phyloP scores from a whole-genome alignment of 2,888 invertebrate genomes.

The Hyppa rectilinea region DNA sequence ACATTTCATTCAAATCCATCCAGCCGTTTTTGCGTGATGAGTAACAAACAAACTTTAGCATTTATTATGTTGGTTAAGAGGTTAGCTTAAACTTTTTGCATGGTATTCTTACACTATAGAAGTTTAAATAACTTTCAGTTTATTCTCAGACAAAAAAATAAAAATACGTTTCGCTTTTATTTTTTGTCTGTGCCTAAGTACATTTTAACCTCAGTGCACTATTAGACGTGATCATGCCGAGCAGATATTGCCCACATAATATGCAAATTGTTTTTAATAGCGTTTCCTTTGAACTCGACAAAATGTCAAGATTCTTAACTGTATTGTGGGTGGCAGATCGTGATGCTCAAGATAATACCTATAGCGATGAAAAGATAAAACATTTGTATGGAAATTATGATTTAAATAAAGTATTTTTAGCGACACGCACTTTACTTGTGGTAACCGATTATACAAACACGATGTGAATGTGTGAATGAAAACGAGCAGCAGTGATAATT shows the following conservation, averaged over 20 bases:
- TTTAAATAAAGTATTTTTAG: no score
- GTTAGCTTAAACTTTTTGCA: neutral
- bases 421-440: no score
- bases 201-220: constrained; percentile 37
- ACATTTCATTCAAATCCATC: no score
- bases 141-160: neutral
- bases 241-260: constrained; percentile 51
- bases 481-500: no score
- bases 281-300: constrained; percentile 54
- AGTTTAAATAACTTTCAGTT: neutral
- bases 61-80: no score
- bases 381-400: constrained; percentile 40
- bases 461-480: no score
- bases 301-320: constrained; percentile 65
- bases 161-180: constrained; percentile 1
- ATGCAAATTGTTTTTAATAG: constrained; percentile 55
- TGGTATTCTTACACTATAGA: neutral
- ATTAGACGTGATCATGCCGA: constrained; percentile 19
- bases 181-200: constrained; percentile 16
- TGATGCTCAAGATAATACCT: constrained; percentile 44
- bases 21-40: no score
- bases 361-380: constrained; percentile 44
- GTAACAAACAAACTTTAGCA: no score
- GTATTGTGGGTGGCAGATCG: constrained; percentile 59
- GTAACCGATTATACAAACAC: no score